Conservation (phyloP, 2,888 invertebrate genomes). For the Corbicula japonica region DNA sequence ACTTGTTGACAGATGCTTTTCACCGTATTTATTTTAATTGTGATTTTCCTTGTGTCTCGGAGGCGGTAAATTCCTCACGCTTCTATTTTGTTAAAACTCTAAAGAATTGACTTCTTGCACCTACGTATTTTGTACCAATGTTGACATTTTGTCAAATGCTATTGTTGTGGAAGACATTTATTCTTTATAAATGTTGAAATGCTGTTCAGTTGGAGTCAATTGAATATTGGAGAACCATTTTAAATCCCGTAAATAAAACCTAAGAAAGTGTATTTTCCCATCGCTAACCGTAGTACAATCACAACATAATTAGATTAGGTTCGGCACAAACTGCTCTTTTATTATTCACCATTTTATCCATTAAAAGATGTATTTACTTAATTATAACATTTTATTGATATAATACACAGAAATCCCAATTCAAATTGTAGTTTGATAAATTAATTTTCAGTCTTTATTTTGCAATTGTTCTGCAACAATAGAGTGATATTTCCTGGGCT, state of each 20-base stretch:
- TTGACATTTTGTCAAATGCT: conserved; percentile 41
- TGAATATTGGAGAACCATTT: conserved; percentile 49
- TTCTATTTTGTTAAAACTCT: conserved; percentile 28
- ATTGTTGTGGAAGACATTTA: conserved; percentile 17
- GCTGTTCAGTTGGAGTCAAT: conserved; percentile 53
- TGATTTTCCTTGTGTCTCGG: conserved; percentile 15
- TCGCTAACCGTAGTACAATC: conserved; percentile 50
- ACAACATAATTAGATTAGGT: conserved; percentile 64
- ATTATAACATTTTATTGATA: conserved; percentile 66
- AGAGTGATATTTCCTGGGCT: conserved; percentile 50
- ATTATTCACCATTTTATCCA: conserved; percentile 61
- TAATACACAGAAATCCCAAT: conserved; percentile 41
- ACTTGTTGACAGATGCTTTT: conserved; percentile 19
- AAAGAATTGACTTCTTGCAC: conserved; percentile 61
- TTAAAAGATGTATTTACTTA: conserved; percentile 64
- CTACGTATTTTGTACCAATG: conserved; percentile 48
- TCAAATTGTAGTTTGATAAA: conserved; percentile 50
- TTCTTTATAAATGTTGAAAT: conserved; percentile 22
- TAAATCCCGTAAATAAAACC: conserved; percentile 43
- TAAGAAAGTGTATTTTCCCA: conserved; percentile 57
- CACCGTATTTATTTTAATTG: too few species aligned
- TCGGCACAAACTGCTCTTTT: conserved; percentile 49
- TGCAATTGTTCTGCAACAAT: conserved; percentile 42
- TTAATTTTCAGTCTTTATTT: conserved; percentile 40
- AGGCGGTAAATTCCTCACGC: conserved; percentile 50